These are phyloP conservation scores for Diadegma fenestrale DNA, from an alignment of 2,888 invertebrate species.

Conservation along the genomic window DNA sequence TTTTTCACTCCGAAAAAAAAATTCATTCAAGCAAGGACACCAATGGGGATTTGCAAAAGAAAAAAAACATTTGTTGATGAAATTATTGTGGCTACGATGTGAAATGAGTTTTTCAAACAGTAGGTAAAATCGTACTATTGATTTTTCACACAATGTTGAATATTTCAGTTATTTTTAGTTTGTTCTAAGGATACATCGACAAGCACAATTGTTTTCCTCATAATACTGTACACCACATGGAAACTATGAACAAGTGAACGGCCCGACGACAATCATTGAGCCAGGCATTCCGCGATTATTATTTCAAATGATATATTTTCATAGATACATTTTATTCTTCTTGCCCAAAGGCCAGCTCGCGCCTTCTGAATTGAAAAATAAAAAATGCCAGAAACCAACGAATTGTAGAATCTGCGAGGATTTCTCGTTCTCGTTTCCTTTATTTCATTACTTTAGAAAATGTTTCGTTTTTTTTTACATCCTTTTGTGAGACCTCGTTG, in stretches of 20 bases:
- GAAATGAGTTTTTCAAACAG: constrained; percentile 11
- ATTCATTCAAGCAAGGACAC: not conserved
- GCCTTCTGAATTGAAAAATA: constrained; percentile 28
- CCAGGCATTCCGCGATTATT: constrained; percentile 35
- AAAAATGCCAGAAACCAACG: constrained; percentile 12
- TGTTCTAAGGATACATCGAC: constrained; percentile 64
- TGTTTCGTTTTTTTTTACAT: constrained; percentile 20
- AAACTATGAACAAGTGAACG: constrained; percentile 57
- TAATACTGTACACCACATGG: constrained; percentile 71
- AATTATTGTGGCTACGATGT: not conserved
- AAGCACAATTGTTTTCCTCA: constrained; percentile 60
- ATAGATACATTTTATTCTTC: constrained; percentile 12
- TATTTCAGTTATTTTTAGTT: constrained; percentile 38
- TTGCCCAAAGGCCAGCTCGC: constrained; percentile 27
- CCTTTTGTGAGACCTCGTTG: constrained; percentile 42
- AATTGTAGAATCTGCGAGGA: constrained; percentile 32
- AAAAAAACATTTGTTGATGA: not conserved
- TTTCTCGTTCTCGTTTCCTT: constrained; percentile 34
- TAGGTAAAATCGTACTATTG: constrained; percentile 37
- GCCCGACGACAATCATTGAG: constrained; percentile 32
- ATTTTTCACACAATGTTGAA: constrained; percentile 56
- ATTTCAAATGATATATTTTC: constrained; percentile 1
- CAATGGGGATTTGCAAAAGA: not conserved
- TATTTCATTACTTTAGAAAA: constrained; percentile 32
- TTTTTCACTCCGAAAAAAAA: not conserved